These are phyloP conservation scores for Pao palembangensis DNA, from an alignment of 2,113 vertebrate species.

Conservation along the genomic window DNA sequence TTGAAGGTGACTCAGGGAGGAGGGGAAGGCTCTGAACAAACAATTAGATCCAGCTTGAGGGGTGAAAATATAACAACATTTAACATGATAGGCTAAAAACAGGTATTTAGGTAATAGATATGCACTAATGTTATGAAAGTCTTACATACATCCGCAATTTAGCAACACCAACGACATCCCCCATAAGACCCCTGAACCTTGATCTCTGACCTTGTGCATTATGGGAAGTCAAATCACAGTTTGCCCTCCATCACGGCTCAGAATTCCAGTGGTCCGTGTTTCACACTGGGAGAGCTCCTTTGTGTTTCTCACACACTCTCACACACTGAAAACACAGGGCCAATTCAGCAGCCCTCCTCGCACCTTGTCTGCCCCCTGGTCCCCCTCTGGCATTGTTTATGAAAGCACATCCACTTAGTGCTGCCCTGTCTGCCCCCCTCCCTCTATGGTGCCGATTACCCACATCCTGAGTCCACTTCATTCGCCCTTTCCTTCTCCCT, in stretches of 20 bases:
- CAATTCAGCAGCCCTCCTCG: slow-evolving; percentile 57
- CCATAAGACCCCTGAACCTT: slow-evolving; percentile 42
- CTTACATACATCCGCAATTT: slow-evolving; percentile 40
- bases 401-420: slow-evolving; percentile 66
- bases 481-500: slow-evolving; percentile 29
- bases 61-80: background rate
- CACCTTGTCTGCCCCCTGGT: slow-evolving; percentile 58
- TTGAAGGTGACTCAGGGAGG: slow-evolving; percentile 19
- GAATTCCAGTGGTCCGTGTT: slow-evolving; percentile 58
- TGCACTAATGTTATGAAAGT: slow-evolving; percentile 10
- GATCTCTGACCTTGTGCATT: slow-evolving; percentile 62
- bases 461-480: slow-evolving; percentile 64
- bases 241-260: slow-evolving; percentile 34
- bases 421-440: slow-evolving; percentile 46
- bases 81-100: background rate
- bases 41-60: background rate
- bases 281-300: slow-evolving; percentile 51
- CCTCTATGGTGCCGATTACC: slow-evolving; percentile 57
- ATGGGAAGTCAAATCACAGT: slow-evolving; percentile 50
- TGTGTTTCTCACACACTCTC: slow-evolving; percentile 36
- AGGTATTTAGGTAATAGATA: slow-evolving; percentile 9
- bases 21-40: background rate
- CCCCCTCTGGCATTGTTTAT: slow-evolving; percentile 64
- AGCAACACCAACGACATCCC: slow-evolving; percentile 22
- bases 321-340: slow-evolving; percentile 35